Evolutionary conservation across 1,140 invertebrate genomes (phyloP), one percentile per base, ranked within the genome.

Genomic region (Archivesica marissinica): DNA sequence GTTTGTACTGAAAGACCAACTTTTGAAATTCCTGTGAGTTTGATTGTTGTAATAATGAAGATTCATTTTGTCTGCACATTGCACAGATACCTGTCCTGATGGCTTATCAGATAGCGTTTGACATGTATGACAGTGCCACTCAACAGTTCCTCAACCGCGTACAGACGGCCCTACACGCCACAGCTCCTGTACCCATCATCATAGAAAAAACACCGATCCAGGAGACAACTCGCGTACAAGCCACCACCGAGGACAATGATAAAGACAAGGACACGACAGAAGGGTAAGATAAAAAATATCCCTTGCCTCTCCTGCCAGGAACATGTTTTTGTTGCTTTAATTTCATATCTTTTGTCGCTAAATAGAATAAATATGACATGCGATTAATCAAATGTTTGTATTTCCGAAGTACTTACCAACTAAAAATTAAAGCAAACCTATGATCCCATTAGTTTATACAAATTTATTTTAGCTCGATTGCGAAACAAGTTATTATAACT

Each of bases 41-140:
- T n/a, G n/a, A n/a, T n/a, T n/a, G n/a, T n/a, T n/a, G n/a, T n/a
- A n/a, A n/a, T n/a, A n/a, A 50, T 50, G 44, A 11, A 50, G 44
- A 50, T 61, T 61, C 56, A 61, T 66, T 38, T 1, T 59, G n/a
- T 94, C n/a, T n/a, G n/a, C n/a, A n/a, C n/a, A n/a, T n/a, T n/a
- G n/a, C 85, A 79, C 84, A 95, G 93, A 95, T 96, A 56, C 95
- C 94, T 87, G 94, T 95, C 41, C 91, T 99, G 6, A 99, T 99
- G 98, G 98, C 98, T 0, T 99, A 99, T 94, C 99, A 99, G 95
- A 99, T 99, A 90, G 98, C 97, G 0, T 99, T 99, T 95, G 99
- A 99, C 95, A 95, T 99, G 85, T 99, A 99, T 92, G 99, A 99
- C 94, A 99, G 98, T 84, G 99, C 99, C 0, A 99, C 98, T 0